These are phyloP conservation scores for Amblyteles armatorius DNA, from an alignment of 2,888 invertebrate genomes.

Conservation along the genomic window DNA sequence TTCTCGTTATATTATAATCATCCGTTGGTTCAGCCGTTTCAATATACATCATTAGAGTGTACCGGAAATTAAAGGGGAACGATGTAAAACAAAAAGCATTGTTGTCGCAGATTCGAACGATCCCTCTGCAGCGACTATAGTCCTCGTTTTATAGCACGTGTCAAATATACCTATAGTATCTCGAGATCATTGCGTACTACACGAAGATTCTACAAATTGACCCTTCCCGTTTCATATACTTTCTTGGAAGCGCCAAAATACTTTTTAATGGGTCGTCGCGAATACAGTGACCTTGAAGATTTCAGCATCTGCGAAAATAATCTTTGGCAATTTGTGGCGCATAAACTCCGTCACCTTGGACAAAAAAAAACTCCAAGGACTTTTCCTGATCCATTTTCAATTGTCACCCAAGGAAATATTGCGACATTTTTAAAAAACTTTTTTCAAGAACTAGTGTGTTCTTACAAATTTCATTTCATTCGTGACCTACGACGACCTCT, in stretches of 20 bases:
- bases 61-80: slow-evolving; percentile 35
- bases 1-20: slow-evolving; percentile 24
- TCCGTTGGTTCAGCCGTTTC: slow-evolving; percentile 29
- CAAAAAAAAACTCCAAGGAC: neutral
- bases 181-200: slow-evolving; percentile 63
- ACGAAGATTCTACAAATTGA: slow-evolving; percentile 52
- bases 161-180: slow-evolving; percentile 36
- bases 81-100: slow-evolving; percentile 20
- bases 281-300: slow-evolving; percentile 11
- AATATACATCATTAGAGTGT: slow-evolving; percentile 45
- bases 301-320: neutral
- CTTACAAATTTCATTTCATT: neutral
- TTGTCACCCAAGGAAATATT: too few species aligned
- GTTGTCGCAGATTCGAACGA: slow-evolving; percentile 38
- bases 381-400: neutral
- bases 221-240: slow-evolving; percentile 53
- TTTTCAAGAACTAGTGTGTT: neutral
- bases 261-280: slow-evolving; percentile 20
- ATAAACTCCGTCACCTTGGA: neutral
- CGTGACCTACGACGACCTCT: neutral
- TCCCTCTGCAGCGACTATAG: slow-evolving; percentile 27
- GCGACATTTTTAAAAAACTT: too few species aligned
- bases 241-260: slow-evolving; percentile 62
- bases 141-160: slow-evolving; percentile 13
- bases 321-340: neutral